Evolutionary conservation across 2,797 vertebrate species (phyloP), one percentile per base, ranked within the genome.

Genomic region (Diceros bicornis): DNA sequence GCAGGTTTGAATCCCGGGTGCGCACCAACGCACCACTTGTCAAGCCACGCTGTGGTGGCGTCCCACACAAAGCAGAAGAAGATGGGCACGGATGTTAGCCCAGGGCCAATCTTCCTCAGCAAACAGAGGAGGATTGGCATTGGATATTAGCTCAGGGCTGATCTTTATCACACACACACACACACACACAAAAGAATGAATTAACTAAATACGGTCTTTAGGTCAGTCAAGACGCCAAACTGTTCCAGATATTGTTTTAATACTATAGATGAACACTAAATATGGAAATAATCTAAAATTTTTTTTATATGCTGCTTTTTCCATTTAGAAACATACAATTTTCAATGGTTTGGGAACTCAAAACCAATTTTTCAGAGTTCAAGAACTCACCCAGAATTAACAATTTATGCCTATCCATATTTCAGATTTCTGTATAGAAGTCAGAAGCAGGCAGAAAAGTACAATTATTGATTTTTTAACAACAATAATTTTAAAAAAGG

Each of bases 241-340:
- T 66, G 41, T 44, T 61, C 89, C 44, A 78, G 72, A 81, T 62
- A 85, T 0, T 41, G 27, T 89, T 94, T 86, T 79, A 89, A 85
- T 32, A 23, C 47, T 52, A 74, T 2, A 91, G 9, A 75, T 71
- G 29, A 94, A 74, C 23, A 72, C 50, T 44, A 82, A 94, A 81
- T 66, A 61, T 0, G n/a, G 21, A 71, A 52, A 6, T 34, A 85
- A 72, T 41, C 17, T 66, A 52, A 74, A 64, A 32, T 92, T 71
- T 85, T 95, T 59, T 75, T 62, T 71, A 62, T 57, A 47, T 66
- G n/a, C 17, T 94, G 29, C 50, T 71, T 94, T 94, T 72, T 62
- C n/a, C 34, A 85, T 47, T 89, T 66, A 88, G 55, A 92, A 88
- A 89, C 7, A 94, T 18, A 75, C 5, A 89, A 66, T 89, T 97